Base-by-base conservation (phyloP, 2,797 vertebrate species). In the Phoxinus dragarum region DNA sequence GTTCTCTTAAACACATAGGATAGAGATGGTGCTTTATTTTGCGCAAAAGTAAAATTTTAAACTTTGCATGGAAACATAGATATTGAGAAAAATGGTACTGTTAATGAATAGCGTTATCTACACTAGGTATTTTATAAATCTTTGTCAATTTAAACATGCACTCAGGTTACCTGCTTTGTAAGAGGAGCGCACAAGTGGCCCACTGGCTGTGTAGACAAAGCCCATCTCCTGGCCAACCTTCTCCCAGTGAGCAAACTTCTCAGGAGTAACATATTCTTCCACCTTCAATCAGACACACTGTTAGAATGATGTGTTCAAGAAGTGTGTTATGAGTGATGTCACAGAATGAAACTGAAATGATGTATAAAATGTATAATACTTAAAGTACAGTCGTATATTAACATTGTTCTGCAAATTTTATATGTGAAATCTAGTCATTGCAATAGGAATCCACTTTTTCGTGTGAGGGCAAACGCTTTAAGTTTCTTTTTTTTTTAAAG, bases 111-210 rank as follows among this genome's bases (percentile, higher is more conserved):
- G 6, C 6, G 0, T 56, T 76, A 76, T 76, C 11, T 76, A 64
- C 5, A 64, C 61, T 31, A 19, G 1, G 34, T 31, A 42, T 17
- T 54, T 11, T 56, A 44, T 36, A 40, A 27, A 77, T 7, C 1
- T 59, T 54, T 38, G n/a, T n/a, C 2, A 47, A 67, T 66, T 23
- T 27, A 80, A 64, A 40, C 7, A 11, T 61, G 40, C 1, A 16
- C 2, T 47, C 80, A 11, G 73, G 59, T 92, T 92, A 99, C 98
- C 98, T 95, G 98, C 98, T 98, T 99, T 99, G 89, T 99, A 99
- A 38, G 98, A 99, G 17, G 98, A 99, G n/a, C 98, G 96, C 84
- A 99, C 98, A 81, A 99, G 93, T 5, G 98, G 98, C 21, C 98
- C 98, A 0, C 98, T 99, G 47, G 98, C 98, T 6, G 97, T 99